Evolutionary conservation across 2,888 invertebrate genomes (phyloP), one percentile per base, ranked within the genome.

Genomic region (Mesopsocus fuscifrons): DNA sequence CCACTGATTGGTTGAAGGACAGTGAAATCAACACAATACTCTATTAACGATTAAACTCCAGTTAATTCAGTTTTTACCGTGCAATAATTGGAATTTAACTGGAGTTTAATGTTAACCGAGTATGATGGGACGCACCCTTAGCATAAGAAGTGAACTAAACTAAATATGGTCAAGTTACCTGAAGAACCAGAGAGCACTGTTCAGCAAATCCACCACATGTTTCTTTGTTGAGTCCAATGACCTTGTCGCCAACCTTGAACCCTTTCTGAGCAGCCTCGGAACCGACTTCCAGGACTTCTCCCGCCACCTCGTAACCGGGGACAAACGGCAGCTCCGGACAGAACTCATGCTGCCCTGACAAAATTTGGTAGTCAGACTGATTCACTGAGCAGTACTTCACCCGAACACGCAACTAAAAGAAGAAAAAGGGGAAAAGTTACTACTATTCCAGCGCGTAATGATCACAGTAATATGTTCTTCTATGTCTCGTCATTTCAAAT

Each of bases 341-440:
- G 2, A 53, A 53, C 3, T 61, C 62, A 46, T 66, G 63, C 31
- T 61, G 58, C 45, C 69, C 70, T 49, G 62, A 58, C 48, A 68
- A 64, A 47, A 67, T 61, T 32, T 68, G 55, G 32, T 69, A 59
- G 58, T 78, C 78, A 1, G 68, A 62, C 38, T 68, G 66, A 57
- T 77, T 78, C n/a, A 78, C 61, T 43, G 73, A 72, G 52, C 74
- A 72, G 48, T 68, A 69, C 49, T 70, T 64, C 1, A 76, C 71
- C 50, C 68, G 65, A 11, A 78, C 64, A 44, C 74, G 57, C n/a
- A 76, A 69, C 71, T 75, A 52, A 35, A 53, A 53, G 30, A 16
- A 15, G 3, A 15, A 18, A 13, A 15, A n/a, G n/a, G n/a, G n/a
- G n/a, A 9, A 15, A 4, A 17, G 17, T 31, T 34, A 18, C 18